Base-by-base conservation (phyloP, 1,140 invertebrate species). In the Leptinotarsa lineolata region DNA sequence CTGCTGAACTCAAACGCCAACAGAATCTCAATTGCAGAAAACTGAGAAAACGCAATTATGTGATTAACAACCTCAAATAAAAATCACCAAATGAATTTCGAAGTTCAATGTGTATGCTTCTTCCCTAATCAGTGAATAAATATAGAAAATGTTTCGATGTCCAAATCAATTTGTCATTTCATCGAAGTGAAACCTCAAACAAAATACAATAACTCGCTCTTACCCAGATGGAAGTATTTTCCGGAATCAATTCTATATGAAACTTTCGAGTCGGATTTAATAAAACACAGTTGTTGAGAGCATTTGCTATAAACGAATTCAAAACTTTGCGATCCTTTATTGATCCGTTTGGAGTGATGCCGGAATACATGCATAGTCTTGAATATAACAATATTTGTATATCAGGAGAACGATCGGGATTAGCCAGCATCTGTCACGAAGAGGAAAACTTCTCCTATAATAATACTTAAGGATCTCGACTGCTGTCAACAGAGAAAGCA, bases 251-350 rank as follows among this genome's bases (percentile, higher is more conserved):
- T 45, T 68, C n/a, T 68, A 68, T 45, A 68, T 68, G 46, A 68
- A 16, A 46, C 45, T 68, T 59, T 30, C 54, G 24, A 24, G 18
- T 61, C 69, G 58, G 60, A 39, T 64, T 63, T 44, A 71, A 71
- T 71, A 71, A 71, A 71, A 59, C 60, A 61, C 69, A 71, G 58
- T 71, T 71, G 69, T 71, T 71, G 59, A 16, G 30, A 63, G 60
- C 69, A 63, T 44, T 71, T 39, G 48, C 24, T 59, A 45, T 61
- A 71, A 61, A 71, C 44, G 44, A 45, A 71, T 71, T 71, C 69
- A 63, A 46, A 71, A 71, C 21, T 71, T 71, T 44, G 22, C 39
- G 30, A 44, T 16, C 61, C n/a, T 71, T 71, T 71, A 71, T 71
- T 44, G 69, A 71, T 71, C 69, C 69, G 13, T 45, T 63, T 16